Evolutionary conservation across 2,797 vertebrate species (phyloP).

Genomic region (Rhincodon typus): DNA sequence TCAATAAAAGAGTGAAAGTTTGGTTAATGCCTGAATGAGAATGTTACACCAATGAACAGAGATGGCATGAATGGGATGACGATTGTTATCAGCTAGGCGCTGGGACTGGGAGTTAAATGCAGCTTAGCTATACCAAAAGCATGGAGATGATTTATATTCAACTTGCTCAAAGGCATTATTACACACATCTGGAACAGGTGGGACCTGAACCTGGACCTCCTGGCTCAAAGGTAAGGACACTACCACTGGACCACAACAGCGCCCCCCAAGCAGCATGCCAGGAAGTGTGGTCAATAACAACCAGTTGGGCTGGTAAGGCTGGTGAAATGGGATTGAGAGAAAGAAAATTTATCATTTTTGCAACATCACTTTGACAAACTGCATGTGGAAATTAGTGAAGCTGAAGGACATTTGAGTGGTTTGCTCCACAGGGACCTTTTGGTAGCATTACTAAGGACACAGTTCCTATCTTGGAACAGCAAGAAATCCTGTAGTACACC

Average conservation of each 20-base stretch:
- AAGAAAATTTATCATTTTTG: not conserved
- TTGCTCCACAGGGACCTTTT: not conserved
- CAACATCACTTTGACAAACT: not conserved
- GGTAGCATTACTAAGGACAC: not conserved
- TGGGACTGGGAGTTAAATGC: not conserved
- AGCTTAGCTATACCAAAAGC: not conserved
- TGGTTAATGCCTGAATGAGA: not conserved
- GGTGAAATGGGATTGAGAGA: not conserved
- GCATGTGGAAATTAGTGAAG: not conserved
- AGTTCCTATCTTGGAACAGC: not conserved
- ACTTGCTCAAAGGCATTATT: too few relatives aligned
- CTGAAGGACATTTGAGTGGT: not conserved
- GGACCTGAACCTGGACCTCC: too few relatives aligned
- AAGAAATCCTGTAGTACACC: not conserved
- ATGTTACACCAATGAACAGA: not conserved
- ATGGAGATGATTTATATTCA: not conserved
- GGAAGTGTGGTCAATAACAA: not conserved
- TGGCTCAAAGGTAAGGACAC: too few relatives aligned
- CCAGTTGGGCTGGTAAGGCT: not conserved
- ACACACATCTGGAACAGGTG: too few relatives aligned
- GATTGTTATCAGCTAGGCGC: not conserved
- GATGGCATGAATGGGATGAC: not conserved
- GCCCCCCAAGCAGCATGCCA: too few relatives aligned
- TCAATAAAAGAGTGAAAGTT: not conserved
- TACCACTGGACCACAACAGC: too few relatives aligned